Conservation (phyloP, 1,140 invertebrate genomes). For the Pachypeltis micranthus region DNA sequence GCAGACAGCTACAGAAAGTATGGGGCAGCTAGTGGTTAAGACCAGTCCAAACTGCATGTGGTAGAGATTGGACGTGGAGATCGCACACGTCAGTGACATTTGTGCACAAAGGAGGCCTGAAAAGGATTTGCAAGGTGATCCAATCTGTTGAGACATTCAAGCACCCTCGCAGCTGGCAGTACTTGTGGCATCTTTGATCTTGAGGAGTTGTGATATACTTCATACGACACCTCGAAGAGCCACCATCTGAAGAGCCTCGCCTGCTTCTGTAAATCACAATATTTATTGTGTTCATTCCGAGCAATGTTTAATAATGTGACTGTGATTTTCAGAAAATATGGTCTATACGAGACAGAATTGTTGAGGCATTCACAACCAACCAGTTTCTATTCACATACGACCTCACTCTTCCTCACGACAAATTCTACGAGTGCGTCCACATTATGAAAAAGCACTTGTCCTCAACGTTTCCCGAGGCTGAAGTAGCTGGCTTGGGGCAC, state of each 20-base stretch:
- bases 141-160: not conserved
- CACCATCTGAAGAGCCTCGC: not conserved
- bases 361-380: not conserved
- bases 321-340: slow-evolving; percentile 17
- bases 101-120: too few species aligned
- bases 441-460: not conserved
- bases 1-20: too few species aligned
- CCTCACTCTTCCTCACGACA: slow-evolving; percentile 3
- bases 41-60: too few species aligned
- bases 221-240: not conserved
- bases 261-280: too few species aligned
- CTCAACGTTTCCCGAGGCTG: slow-evolving; percentile 35
- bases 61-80: too few species aligned
- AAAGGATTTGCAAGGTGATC: too few species aligned
- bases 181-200: not conserved
- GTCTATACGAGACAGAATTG: slow-evolving; percentile 6
- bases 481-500: slow-evolving; percentile 81
- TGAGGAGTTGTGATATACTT: not conserved
- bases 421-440: slow-evolving; percentile 4
- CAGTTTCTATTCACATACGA: not conserved
- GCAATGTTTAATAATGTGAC: too few species aligned
- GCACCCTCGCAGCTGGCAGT: not conserved
- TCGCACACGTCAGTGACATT: too few species aligned
- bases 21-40: too few species aligned
- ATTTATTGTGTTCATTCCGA: too few species aligned